phyloP scores from a whole-genome alignment of 2,797 vertebrate genomes.

The Tragopan temminckii region DNA sequence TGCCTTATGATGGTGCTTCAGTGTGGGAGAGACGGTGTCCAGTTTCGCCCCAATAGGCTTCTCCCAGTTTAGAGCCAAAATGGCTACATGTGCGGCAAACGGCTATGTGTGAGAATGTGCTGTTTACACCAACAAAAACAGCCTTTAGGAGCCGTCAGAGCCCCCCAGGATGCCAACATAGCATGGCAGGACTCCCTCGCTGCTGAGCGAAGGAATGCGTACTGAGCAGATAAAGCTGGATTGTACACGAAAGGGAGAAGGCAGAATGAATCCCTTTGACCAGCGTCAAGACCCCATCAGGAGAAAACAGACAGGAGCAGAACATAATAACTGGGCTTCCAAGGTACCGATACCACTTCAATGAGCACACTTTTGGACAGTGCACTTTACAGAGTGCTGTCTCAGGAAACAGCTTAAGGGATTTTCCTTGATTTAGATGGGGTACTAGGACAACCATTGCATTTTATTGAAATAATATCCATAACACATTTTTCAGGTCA shows the following conservation, averaged over 20 bases:
- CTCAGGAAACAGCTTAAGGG: background rate
- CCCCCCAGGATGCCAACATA: background rate
- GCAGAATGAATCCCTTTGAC: background rate
- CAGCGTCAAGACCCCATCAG: background rate
- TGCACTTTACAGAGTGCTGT: background rate
- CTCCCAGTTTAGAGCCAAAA: conserved; percentile 28
- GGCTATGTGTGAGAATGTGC: background rate
- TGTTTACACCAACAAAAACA: conserved; percentile 1
- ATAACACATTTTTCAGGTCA: background rate
- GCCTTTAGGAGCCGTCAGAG: background rate
- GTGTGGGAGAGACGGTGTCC: conserved; percentile 26
- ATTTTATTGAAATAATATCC: background rate
- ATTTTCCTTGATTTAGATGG: background rate
- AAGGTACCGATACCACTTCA: background rate
- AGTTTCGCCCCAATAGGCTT: conserved; percentile 29
- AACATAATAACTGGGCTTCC: background rate
- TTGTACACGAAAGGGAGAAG: background rate
- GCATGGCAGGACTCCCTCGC: background rate
- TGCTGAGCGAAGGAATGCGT: background rate
- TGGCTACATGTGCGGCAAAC: conserved; percentile 7
- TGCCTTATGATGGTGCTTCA: conserved; percentile 26
- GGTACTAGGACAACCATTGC: background rate
- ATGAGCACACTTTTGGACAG: background rate
- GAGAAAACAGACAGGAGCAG: background rate
- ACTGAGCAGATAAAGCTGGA: background rate